Evolutionary conservation across 92 coral and sea anemone species (phyloP).

Genomic region (Epizoanthus stellaris): DNA sequence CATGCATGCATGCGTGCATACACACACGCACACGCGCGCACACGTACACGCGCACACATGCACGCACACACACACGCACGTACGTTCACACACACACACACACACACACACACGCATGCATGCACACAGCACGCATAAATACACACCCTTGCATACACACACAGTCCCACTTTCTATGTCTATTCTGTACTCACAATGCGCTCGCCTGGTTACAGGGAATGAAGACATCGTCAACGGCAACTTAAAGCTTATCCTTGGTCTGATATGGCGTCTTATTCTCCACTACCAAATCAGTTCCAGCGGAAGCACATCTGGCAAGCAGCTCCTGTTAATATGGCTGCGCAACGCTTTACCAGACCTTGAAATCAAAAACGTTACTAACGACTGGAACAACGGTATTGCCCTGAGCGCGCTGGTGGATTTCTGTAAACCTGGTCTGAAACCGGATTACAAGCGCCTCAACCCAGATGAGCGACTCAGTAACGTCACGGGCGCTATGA

Average conservation of each 20-base stretch:
- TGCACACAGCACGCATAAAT: no score
- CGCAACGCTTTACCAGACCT: conserved; percentile 90
- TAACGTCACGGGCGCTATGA: conserved; percentile 77
- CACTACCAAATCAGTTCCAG: conserved; percentile 98
- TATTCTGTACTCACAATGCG: neutral
- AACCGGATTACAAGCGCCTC: conserved; percentile 83
- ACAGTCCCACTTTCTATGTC: neutral
- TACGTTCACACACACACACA: no score
- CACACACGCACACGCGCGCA: no score
- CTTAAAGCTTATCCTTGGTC: conserved; percentile 91
- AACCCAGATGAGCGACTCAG: conserved; percentile 72
- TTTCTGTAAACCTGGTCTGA: conserved; percentile 84
- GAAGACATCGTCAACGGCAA: conserved; percentile 97
- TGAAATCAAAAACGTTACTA: conserved; percentile 86
- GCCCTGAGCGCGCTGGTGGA: conserved; percentile 84
- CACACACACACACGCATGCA: no score
- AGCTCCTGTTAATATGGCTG: conserved; percentile 87
- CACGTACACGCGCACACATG: no score
- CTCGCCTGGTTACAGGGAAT: conserved; percentile 62
- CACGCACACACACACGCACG: no score
- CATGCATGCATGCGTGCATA: no score
- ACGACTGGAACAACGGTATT: conserved; percentile 93
- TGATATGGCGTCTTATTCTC: conserved; percentile 95
- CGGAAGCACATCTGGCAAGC: conserved; percentile 94
- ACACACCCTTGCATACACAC: neutral